Evolutionary conservation across 2,113 vertebrate genomes (phyloP).

Genomic region (Istiophorus platypterus): DNA sequence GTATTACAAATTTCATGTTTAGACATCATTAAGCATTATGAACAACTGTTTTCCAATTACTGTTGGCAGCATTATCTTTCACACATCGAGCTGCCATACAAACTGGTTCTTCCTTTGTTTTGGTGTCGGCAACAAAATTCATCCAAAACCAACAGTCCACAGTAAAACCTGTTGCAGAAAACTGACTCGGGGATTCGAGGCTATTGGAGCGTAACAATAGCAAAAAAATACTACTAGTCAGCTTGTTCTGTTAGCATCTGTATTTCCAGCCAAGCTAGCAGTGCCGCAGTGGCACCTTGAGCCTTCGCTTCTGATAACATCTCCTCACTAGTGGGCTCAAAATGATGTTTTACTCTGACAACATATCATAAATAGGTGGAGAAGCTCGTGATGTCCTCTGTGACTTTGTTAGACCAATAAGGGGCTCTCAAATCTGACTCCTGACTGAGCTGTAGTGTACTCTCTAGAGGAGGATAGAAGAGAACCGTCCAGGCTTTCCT

Average conservation of each 20-base stretch:
- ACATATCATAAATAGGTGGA: too few species aligned
- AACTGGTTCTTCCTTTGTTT: neutral
- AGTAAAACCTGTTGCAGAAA: neutral
- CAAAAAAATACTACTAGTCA: neutral
- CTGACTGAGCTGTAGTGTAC: neutral
- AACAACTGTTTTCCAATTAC: neutral
- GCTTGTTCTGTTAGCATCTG: neutral
- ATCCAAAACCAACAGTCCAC: neutral
- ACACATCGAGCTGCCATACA: neutral
- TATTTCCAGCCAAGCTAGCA: neutral
- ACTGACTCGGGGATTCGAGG: neutral
- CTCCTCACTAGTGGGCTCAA: neutral
- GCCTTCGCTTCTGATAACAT: neutral
- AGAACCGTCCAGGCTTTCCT: too few species aligned
- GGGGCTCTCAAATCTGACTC: neutral
- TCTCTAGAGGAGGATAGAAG: too few species aligned
- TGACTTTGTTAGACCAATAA: neutral
- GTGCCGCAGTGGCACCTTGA: neutral
- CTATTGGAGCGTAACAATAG: neutral
- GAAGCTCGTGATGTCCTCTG: neutral
- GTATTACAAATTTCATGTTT: neutral
- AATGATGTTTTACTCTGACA: neutral
- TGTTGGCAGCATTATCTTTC: neutral
- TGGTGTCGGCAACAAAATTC: conserved; percentile 3
- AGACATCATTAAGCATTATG: too few species aligned